A percentile compares a stretch with the other conserved stretches of the same genome.
These are phyloP conservation scores for Drosophila anceps DNA, from an alignment of 2,888 invertebrate species.

Conservation along the genomic window DNA sequence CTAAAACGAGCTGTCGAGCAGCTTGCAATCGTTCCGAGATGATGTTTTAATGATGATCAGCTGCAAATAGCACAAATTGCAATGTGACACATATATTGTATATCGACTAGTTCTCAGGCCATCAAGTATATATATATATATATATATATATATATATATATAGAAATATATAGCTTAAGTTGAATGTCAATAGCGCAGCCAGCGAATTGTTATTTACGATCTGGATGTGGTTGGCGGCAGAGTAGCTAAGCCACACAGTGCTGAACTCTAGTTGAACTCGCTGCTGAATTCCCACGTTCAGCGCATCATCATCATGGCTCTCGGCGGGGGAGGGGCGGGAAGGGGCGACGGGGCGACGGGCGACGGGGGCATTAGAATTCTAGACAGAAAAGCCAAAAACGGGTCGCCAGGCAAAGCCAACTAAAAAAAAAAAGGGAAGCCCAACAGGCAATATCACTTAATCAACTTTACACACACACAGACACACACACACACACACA, in stretches of 20 bases:
- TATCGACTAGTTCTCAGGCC: conserved; percentile 2
- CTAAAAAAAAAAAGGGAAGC: conserved; percentile 1
- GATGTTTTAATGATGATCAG: background rate
- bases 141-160: no score
- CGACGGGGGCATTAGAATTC: conserved; percentile 17
- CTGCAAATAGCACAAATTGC: background rate
- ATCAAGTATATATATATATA: no score
- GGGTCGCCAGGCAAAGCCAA: background rate
- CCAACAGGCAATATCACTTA: conserved; percentile 24
- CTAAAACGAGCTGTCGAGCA: background rate
- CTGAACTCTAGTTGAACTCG: conserved; percentile 41
- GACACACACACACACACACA: background rate
- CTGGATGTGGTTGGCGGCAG: conserved; percentile 4
- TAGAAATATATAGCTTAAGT: conserved; percentile 43
- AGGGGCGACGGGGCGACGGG: no score
- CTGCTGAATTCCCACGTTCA: conserved; percentile 47
- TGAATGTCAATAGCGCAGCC: conserved; percentile 58
- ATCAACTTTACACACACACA: conserved; percentile 25
- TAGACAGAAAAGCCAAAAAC: conserved; percentile 10
- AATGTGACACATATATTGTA: background rate
- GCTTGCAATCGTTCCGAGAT: no score
- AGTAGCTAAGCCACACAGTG: conserved; percentile 1
- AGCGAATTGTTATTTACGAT: conserved; percentile 63
- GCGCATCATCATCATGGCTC: no score
- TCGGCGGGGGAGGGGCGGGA: background rate